phyloP scores from a whole-genome alignment of 2,888 invertebrate species.

The Pollenia angustigena region DNA sequence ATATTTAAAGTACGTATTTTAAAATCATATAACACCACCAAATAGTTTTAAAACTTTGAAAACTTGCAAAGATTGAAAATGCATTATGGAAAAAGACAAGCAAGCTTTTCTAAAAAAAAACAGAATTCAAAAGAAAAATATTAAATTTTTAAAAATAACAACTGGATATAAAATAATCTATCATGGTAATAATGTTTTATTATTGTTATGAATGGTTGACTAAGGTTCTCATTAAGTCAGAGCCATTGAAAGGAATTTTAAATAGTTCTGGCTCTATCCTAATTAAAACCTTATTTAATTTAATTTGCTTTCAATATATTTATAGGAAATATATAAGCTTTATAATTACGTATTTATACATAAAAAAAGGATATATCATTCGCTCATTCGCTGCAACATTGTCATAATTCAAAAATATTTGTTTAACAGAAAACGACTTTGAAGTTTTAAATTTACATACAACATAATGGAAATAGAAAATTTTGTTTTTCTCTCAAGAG shows the following conservation, averaged over 20 bases:
- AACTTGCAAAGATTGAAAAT: conserved; percentile 16
- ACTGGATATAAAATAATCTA: neutral
- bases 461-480: too few relatives aligned
- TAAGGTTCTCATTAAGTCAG: conserved; percentile 28
- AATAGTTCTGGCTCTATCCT: conserved; percentile 11
- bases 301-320: conserved; percentile 54
- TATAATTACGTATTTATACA: conserved; percentile 55
- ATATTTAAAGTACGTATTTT: conserved; percentile 22
- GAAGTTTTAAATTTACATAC: too few relatives aligned
- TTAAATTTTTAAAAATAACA: conserved; percentile 3
- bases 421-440: too few relatives aligned
- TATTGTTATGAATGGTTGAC: conserved; percentile 35
- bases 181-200: neutral
- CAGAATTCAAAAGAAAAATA: conserved; percentile 12
- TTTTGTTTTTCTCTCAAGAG: too few relatives aligned
- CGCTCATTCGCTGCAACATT: too few relatives aligned
- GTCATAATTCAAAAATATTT: too few relatives aligned
- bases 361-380: neutral
- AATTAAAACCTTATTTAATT: neutral
- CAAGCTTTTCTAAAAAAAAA: conserved; percentile 43
- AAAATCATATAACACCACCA: conserved; percentile 66
- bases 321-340: conserved; percentile 68
- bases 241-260: neutral
- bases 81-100: conserved; percentile 5
- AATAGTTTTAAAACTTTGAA: conserved; percentile 48